A percentile compares a stretch with the other conserved stretches of the same genome.
These are phyloP conservation scores for Hypothenemus hampei DNA, from an alignment of 1,140 invertebrate genomes.

Conservation along the genomic window DNA sequence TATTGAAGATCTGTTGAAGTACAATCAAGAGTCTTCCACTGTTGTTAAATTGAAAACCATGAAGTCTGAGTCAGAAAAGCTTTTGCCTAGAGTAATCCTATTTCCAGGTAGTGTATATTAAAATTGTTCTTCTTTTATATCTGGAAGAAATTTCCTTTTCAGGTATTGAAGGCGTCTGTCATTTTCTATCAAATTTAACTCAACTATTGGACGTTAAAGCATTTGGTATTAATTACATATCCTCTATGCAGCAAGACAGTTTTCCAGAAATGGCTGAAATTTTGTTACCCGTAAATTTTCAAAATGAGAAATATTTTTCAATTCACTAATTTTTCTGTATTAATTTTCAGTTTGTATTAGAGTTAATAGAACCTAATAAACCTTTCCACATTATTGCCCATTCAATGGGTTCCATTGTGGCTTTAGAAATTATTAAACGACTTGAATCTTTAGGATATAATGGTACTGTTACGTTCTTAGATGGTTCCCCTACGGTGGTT, in stretches of 20 bases:
- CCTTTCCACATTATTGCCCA: constrained; percentile 58
- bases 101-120: constrained; percentile 13
- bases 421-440: constrained; percentile 50
- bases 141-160: constrained; percentile 49
- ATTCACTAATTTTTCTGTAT: not conserved
- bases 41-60: not conserved
- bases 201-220: constrained; percentile 56
- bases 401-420: constrained; percentile 57
- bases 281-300: constrained; percentile 44
- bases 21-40: not conserved
- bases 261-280: constrained; percentile 43
- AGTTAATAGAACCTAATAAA: not conserved
- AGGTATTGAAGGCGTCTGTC: constrained; percentile 71
- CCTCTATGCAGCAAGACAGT: constrained; percentile 40
- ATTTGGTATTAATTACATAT: constrained; percentile 60
- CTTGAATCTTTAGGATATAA: constrained; percentile 53
- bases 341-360: not conserved
- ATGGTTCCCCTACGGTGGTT: constrained; percentile 49
- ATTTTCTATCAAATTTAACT: constrained; percentile 54
- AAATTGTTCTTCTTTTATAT: not conserved
- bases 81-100: not conserved
- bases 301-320: too few species aligned
- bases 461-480: constrained; percentile 53
- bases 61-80: not conserved
- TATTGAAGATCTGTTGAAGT: not conserved